phyloP scores from a whole-genome alignment of 2,113 vertebrate genomes.

The Salvelinus namaycush region DNA sequence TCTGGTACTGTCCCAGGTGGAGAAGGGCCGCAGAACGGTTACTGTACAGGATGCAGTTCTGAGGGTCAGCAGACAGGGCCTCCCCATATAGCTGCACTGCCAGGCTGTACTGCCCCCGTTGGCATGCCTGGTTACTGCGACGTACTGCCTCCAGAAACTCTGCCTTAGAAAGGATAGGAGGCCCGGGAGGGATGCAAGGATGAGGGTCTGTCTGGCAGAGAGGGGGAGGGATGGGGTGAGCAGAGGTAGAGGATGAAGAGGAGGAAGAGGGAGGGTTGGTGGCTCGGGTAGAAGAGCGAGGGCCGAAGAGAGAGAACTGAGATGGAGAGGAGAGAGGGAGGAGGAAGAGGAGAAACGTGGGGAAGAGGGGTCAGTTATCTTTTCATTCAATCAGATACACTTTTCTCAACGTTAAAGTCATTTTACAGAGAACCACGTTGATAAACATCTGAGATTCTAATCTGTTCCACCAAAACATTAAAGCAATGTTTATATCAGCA shows the following conservation, averaged over 20 bases:
- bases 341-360: slow-evolving; percentile 21
- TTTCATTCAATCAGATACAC: too few relatives aligned
- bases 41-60: slow-evolving; percentile 96
- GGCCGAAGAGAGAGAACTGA: slow-evolving; percentile 82
- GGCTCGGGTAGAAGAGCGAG: slow-evolving; percentile 73
- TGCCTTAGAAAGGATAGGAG: slow-evolving; percentile 82
- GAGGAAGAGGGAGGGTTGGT: slow-evolving; percentile 55
- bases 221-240: slow-evolving; percentile 2
- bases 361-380: slow-evolving; percentile 4
- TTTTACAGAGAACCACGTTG: too few relatives aligned
- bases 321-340: slow-evolving; percentile 5
- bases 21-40: slow-evolving; percentile 91
- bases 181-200: slow-evolving; percentile 45
- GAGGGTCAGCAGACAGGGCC: slow-evolving; percentile 87
- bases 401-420: too few relatives aligned
- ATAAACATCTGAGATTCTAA: too few relatives aligned
- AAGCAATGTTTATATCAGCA: too few relatives aligned
- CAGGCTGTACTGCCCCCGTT: slow-evolving; percentile 85
- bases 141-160: slow-evolving; percentile 94
- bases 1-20: slow-evolving; percentile 84
- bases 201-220: neutral
- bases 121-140: slow-evolving; percentile 93
- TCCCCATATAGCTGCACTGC: slow-evolving; percentile 88
- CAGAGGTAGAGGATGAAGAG: slow-evolving; percentile 45
- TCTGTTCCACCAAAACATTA: too few relatives aligned